These are phyloP conservation scores for Pocillopora verrucosa DNA, from an alignment of 64 coral and sea anemone genomes.

Conservation along the genomic window DNA sequence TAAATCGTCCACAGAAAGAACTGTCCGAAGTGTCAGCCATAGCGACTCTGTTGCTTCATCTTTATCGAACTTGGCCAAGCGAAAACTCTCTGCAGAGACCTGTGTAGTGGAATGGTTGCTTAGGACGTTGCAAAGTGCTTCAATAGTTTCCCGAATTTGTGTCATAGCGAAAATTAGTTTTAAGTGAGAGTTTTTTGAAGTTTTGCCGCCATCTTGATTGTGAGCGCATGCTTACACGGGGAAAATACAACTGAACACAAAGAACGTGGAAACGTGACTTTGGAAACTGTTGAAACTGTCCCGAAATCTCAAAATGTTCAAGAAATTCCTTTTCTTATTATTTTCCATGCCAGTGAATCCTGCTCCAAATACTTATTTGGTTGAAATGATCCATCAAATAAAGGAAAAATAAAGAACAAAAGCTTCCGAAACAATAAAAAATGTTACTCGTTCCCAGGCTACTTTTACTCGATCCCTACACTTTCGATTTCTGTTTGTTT, in stretches of 20 bases:
- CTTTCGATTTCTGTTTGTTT: conserved; percentile 16
- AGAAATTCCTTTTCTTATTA: neutral
- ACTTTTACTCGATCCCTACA: neutral
- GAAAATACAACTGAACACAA: neutral
- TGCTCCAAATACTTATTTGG: no score
- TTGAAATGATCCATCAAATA: neutral
- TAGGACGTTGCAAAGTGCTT: conserved; percentile 79
- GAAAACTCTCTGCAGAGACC: conserved; percentile 80
- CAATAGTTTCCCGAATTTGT: conserved; percentile 91
- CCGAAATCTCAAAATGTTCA: neutral
- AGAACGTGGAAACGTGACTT: neutral
- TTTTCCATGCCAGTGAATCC: no score
- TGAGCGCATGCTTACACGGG: neutral
- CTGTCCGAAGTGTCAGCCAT: conserved; percentile 56
- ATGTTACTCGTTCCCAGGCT: conserved; percentile 4
- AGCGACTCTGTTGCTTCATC: conserved; percentile 74
- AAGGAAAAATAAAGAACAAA: neutral
- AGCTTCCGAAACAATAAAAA: neutral
- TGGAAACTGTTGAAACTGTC: no score
- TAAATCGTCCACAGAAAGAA: neutral
- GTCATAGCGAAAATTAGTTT: conserved; percentile 31
- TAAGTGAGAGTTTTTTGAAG: neutral
- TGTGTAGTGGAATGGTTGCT: conserved; percentile 38
- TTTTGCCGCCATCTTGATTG: conserved; percentile 40
- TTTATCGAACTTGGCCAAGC: conserved; percentile 91